A percentile compares a stretch with the other conserved stretches of the same genome.
These are phyloP conservation scores for Tautogolabrus adspersus DNA, from an alignment of 2,113 vertebrate species.

Conservation along the genomic window DNA sequence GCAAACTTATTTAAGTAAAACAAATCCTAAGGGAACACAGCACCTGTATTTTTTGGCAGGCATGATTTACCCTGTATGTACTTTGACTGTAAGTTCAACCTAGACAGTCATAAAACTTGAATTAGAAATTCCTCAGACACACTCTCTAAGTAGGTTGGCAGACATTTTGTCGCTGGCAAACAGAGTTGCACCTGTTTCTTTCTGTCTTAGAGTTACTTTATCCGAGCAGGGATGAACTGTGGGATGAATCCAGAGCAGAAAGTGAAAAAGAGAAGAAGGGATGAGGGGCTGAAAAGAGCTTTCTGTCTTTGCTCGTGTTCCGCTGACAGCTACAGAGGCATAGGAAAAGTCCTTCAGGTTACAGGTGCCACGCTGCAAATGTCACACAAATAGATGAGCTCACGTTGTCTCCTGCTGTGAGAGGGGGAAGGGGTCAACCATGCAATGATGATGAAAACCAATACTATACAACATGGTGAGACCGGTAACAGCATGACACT, in stretches of 20 bases:
- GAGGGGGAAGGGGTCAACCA: slow-evolving; percentile 52
- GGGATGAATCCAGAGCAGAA: slow-evolving; percentile 33
- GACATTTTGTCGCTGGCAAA: slow-evolving; percentile 45
- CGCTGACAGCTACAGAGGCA: slow-evolving; percentile 27
- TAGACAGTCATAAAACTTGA: slow-evolving; percentile 43
- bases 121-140: slow-evolving; percentile 27
- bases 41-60: slow-evolving; percentile 14
- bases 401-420: slow-evolving; percentile 36
- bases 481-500: slow-evolving; percentile 9
- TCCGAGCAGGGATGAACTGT: slow-evolving; percentile 26
- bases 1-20: background rate
- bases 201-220: slow-evolving; percentile 20
- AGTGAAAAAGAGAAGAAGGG: background rate
- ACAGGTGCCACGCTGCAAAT: slow-evolving; percentile 65
- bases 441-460: slow-evolving; percentile 52
- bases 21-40: background rate
- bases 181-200: slow-evolving; percentile 53
- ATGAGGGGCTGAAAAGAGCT: background rate
- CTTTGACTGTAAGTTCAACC: slow-evolving; percentile 15
- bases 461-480: slow-evolving; percentile 12
- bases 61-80: slow-evolving; percentile 7
- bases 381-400: slow-evolving; percentile 69
- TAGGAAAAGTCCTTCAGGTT: slow-evolving; percentile 43
- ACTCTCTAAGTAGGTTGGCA: slow-evolving; percentile 33
- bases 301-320: slow-evolving; percentile 29